Conservation (phyloP, 1,140 invertebrate genomes). For the Andricus grossulariae region DNA sequence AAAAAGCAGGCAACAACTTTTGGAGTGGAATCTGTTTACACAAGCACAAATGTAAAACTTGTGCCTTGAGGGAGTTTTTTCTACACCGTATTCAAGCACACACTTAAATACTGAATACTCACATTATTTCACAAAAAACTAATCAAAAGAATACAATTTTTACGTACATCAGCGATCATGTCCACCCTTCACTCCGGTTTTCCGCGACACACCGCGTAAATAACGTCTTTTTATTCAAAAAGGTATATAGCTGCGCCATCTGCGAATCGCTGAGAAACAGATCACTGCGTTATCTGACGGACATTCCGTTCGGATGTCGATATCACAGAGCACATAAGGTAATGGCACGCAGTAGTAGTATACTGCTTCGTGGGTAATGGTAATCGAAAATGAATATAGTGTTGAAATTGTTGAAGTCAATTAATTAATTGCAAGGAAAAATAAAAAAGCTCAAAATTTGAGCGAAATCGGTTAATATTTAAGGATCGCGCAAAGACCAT, state of each 20-base stretch:
- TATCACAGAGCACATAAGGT: too few relatives aligned
- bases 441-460: too few relatives aligned
- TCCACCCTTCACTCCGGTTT: background rate
- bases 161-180: background rate
- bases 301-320: too few relatives aligned
- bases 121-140: conserved; percentile 21
- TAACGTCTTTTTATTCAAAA: conserved; percentile 29
- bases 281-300: too few relatives aligned
- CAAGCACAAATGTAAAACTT: conserved; percentile 1
- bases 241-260: background rate
- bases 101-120: conserved; percentile 17
- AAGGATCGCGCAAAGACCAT: too few relatives aligned
- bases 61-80: background rate
- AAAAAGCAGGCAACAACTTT: background rate
- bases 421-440: too few relatives aligned
- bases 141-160: background rate
- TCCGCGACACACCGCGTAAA: background rate
- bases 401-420: too few relatives aligned
- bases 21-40: background rate
- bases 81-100: background rate
- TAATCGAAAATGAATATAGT: too few relatives aligned
- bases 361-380: too few relatives aligned
- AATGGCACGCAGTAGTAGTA: too few relatives aligned
- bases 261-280: background rate
- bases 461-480: too few relatives aligned